Evolutionary conservation across 2,797 vertebrate genomes (phyloP), one percentile per base, ranked within the genome.

Genomic region (Acanthopagrus latus): DNA sequence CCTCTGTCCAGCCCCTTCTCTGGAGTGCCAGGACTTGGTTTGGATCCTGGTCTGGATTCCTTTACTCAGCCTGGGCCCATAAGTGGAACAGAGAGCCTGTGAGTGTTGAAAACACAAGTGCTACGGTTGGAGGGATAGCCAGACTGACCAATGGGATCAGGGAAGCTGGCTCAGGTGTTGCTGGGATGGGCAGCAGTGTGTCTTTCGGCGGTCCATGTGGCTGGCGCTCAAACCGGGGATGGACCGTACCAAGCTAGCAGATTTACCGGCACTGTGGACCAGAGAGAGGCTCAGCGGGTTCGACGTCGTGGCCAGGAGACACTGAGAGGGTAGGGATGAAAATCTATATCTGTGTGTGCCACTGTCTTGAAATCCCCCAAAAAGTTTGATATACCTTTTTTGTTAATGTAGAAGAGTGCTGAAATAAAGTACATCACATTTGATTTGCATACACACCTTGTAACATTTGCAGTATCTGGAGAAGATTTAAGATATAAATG

Each of bases 281-380:
- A 96, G 64, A 95, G 95, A 79, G 95, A 95, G 87, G 94, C 54
- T 74, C 95, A 92, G 89, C 94, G 97, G 73, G 97, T 98, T 78
- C 95, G 97, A 29, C 95, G 97, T 74, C 95, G 97, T 73, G 97
- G 97, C 83, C 97, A 97, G 80, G 97, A 98, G 84, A 95, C 96
- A 10, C 92, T 98, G 77, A 95, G 97, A 92, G 97, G 97, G 97
- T 98, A 95, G 67, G 96, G 21, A 80, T 41, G 44, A 87, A 25
- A 55, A 41, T 58, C 23, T 41, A 9, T 48, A 43, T 88, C 50
- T 70, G 47, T 76, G 67, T 60, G 33, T 47, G 47, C 25, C 29
- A 57, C 13, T 48, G 57, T 74, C 16, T 52, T 29, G 21, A 38
- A 68, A 18, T 55, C 38, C 55, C 29, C 6, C 17, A 29, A 27